phyloP scores from a whole-genome alignment of 2,113 vertebrate species.

The Nymphicus hollandicus region DNA sequence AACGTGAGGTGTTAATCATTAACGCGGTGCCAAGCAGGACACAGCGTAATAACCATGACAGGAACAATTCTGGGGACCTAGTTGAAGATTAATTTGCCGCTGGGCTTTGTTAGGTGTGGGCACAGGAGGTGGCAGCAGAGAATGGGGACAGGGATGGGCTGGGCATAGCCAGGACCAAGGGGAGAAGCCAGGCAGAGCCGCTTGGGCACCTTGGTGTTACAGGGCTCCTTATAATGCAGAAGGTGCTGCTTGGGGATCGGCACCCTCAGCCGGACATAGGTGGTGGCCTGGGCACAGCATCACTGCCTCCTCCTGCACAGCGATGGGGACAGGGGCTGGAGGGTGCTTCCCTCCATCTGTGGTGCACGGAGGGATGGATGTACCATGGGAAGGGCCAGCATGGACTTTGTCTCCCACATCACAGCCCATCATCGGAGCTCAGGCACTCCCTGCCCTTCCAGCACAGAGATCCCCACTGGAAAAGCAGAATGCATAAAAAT shows the following conservation, averaged over 20 bases:
- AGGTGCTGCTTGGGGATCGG: neutral
- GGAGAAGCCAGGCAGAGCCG: neutral
- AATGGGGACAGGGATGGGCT: neutral
- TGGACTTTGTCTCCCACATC: neutral
- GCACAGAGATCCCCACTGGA: neutral
- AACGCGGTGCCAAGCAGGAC: neutral
- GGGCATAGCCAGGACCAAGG: neutral
- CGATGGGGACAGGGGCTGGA: neutral
- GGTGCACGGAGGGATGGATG: neutral
- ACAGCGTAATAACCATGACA: neutral
- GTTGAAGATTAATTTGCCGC: conserved; percentile 11
- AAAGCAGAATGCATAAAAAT: neutral
- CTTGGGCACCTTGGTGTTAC: neutral
- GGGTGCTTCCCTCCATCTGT: neutral
- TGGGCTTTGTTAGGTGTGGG: neutral
- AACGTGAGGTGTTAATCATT: neutral
- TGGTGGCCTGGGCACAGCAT: neutral
- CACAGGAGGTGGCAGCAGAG: neutral
- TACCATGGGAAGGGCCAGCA: neutral
- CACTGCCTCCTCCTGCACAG: accelerated
- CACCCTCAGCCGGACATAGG: neutral
- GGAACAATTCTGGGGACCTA: neutral
- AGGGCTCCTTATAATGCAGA: neutral
- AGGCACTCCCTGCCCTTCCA: accelerated
- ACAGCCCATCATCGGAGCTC: accelerated